These are phyloP conservation scores for Sparus aurata DNA, from an alignment of 2,797 vertebrate genomes.

Conservation along the genomic window DNA sequence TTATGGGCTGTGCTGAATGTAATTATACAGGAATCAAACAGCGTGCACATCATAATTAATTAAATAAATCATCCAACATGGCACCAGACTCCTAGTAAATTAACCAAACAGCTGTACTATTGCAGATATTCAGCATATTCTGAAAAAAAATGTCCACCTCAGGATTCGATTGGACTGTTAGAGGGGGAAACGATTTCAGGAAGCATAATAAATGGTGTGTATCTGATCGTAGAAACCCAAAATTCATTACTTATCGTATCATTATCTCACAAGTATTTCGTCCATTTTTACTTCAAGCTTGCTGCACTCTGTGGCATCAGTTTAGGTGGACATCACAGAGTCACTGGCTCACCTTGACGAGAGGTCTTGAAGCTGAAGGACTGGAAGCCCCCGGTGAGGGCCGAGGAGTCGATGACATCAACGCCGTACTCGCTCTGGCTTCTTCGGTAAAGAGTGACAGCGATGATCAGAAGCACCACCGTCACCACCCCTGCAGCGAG, in stretches of 20 bases:
- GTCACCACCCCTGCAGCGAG: constrained; percentile 94
- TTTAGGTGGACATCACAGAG: background rate
- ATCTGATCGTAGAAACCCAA: constrained; percentile 2
- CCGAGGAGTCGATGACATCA: constrained; percentile 97
- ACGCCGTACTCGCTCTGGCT: constrained; percentile 98
- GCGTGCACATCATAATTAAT: constrained; percentile 25
- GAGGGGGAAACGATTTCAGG: background rate
- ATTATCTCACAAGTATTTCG: background rate
- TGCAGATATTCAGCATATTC: background rate
- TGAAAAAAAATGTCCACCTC: too few relatives aligned
- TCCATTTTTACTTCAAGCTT: background rate
- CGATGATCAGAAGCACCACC: constrained; percentile 92
- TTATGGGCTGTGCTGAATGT: constrained; percentile 10
- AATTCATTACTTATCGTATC: background rate
- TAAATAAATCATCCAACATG: constrained; percentile 33
- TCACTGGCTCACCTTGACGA: constrained; percentile 91
- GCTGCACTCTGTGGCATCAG: background rate
- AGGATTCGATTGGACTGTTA: background rate
- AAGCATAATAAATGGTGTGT: background rate
- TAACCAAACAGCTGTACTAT: background rate
- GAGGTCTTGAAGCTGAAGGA: constrained; percentile 98
- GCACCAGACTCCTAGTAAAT: constrained; percentile 15
- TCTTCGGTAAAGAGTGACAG: constrained; percentile 93
- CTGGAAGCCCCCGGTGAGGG: constrained; percentile 97
- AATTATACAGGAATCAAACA: constrained; percentile 40